Conservation (phyloP, 2,888 invertebrate genomes). For the Heliconius aoede region DNA sequence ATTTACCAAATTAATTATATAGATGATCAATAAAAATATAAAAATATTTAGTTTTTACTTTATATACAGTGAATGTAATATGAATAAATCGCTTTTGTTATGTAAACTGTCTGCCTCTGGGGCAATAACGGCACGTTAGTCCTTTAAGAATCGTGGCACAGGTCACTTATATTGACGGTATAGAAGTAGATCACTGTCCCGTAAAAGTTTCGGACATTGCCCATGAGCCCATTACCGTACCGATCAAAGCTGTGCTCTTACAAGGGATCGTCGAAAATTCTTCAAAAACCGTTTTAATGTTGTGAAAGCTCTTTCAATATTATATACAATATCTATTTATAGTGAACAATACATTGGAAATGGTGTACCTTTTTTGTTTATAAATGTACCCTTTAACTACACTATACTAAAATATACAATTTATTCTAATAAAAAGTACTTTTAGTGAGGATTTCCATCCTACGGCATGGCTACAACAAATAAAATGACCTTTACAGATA, state of each 20-base stretch:
- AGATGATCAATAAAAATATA: neutral
- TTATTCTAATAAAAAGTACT: too few species aligned
- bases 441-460: too few species aligned
- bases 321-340: neutral
- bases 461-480: too few species aligned
- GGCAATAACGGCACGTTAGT: slow-evolving; percentile 10
- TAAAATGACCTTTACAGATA: neutral
- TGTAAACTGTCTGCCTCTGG: neutral
- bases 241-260: slow-evolving; percentile 71
- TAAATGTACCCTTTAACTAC: neutral
- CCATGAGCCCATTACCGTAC: slow-evolving; percentile 64
- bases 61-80: slow-evolving; percentile 50
- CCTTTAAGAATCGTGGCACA: slow-evolving; percentile 26
- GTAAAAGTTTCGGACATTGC: slow-evolving; percentile 78
- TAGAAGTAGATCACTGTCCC: slow-evolving; percentile 73
- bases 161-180: slow-evolving; percentile 24
- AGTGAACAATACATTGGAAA: neutral
- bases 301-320: neutral
- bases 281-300: slow-evolving; percentile 20
- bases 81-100: slow-evolving; percentile 18
- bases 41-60: neutral
- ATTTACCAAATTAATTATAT: too few species aligned
- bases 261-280: slow-evolving; percentile 59
- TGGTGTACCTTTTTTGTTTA: neutral
- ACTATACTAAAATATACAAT: neutral